Percentiles rank a stretch among this genome's conserved stretches.
Conservation (phyloP, 2,113 vertebrate genomes). For the Catagonus wagneri region DNA sequence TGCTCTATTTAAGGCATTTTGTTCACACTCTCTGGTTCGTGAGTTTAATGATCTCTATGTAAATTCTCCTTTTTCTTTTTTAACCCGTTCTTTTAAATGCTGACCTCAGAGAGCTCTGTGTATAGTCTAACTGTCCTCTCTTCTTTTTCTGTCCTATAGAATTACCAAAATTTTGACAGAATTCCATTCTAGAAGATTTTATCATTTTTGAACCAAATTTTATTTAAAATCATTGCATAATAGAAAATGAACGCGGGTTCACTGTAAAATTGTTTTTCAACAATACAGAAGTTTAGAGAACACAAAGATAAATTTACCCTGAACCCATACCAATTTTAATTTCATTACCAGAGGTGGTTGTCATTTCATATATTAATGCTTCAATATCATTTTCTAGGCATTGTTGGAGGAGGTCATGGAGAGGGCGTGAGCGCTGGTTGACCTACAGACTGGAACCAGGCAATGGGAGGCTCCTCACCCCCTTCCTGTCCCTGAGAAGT, state of each 20-base stretch:
- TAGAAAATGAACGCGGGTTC: neutral
- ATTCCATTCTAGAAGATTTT: neutral
- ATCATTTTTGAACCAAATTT: neutral
- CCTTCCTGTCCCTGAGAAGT: too few species aligned
- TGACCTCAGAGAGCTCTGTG: neutral
- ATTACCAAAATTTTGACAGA: neutral
- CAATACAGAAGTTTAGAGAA: slow-evolving; percentile 21
- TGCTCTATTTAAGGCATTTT: neutral
- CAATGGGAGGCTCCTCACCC: neutral
- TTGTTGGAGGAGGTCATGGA: neutral
- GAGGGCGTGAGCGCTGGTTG: neutral
- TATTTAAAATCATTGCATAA: neutral
- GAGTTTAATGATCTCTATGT: neutral
- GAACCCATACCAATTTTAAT: neutral
- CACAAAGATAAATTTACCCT: neutral
- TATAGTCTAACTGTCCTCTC: neutral
- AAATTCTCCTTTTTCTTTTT: neutral
- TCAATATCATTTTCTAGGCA: neutral
- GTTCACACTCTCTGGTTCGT: neutral
- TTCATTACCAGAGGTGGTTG: neutral
- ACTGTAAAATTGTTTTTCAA: neutral
- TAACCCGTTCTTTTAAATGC: neutral
- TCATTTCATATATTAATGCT: neutral
- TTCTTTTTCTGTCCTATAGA: neutral
- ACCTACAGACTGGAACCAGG: neutral